Evolutionary conservation across 2,888 invertebrate genomes (phyloP).

Genomic region (Callinectes sapidus): DNA sequence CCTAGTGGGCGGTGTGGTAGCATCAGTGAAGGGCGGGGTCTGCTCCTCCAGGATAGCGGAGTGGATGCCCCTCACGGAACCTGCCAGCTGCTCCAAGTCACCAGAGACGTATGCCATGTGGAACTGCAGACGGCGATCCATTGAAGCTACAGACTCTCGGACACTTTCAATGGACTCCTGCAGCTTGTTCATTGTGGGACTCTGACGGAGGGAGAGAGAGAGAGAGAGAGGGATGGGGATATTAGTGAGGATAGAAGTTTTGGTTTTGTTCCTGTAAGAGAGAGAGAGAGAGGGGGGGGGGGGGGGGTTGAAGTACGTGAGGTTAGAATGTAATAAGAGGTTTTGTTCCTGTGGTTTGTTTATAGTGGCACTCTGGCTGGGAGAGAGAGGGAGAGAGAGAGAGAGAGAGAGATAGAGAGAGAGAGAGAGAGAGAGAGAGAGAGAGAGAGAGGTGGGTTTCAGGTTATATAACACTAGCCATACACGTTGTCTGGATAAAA

Average conservation of each 20-base stretch:
- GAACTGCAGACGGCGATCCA: conserved; percentile 88
- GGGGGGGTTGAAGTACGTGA: too few species aligned
- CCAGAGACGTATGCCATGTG: conserved; percentile 90
- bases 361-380: too few species aligned
- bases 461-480: too few species aligned
- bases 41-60: conserved; percentile 61
- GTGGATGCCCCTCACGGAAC: conserved; percentile 56
- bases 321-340: too few species aligned
- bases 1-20: conserved; percentile 38
- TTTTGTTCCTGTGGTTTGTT: too few species aligned
- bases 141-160: conserved; percentile 85
- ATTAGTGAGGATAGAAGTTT: background rate
- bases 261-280: too few species aligned
- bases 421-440: background rate
- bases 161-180: conserved; percentile 80
- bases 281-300: too few species aligned
- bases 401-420: too few species aligned
- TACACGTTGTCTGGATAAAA: too few species aligned
- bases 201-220: conserved; percentile 18
- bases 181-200: conserved; percentile 45
- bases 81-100: conserved; percentile 79
- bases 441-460: too few species aligned
- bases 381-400: too few species aligned
- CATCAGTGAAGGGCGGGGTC: background rate
- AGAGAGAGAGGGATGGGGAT: background rate